phyloP scores from a whole-genome alignment of 2,888 invertebrate species.

The Pogonocherus hispidulus region DNA sequence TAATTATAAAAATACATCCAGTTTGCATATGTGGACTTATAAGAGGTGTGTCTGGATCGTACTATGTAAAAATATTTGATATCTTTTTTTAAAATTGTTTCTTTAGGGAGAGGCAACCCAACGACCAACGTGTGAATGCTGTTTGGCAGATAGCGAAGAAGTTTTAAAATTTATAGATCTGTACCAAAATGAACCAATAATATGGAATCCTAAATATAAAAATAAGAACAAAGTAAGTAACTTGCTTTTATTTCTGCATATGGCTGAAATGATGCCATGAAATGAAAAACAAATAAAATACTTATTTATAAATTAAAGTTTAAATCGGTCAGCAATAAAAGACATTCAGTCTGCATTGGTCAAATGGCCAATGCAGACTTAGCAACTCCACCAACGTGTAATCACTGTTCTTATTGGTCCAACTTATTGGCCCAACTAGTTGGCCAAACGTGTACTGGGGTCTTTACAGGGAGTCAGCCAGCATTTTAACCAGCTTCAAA shows the following conservation, averaged over 20 bases:
- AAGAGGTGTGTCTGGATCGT: not conserved
- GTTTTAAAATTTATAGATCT: no score
- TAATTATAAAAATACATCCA: slow-evolving; percentile 15
- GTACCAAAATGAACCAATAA: slow-evolving; percentile 5
- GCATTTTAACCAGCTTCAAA: no score
- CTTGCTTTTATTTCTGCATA: not conserved
- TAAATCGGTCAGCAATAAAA: no score
- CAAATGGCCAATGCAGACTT: not conserved
- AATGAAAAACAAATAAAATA: no score
- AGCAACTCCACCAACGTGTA: not conserved
- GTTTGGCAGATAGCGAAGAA: no score
- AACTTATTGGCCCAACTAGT: no score
- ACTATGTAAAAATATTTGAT: not conserved
- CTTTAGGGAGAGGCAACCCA: no score
- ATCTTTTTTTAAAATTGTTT: not conserved
- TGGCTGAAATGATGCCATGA: no score
- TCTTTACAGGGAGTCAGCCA: no score
- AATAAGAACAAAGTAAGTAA: slow-evolving; percentile 2
- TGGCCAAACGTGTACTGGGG: slow-evolving; percentile 2
- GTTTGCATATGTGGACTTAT: not conserved
- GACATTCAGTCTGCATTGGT: not conserved
- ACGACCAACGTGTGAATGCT: no score
- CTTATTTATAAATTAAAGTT: no score
- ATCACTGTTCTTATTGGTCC: not conserved
- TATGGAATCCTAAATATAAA: not conserved